phyloP scores from a whole-genome alignment of 2,113 vertebrate species.

The Bombycilla garrulus region DNA sequence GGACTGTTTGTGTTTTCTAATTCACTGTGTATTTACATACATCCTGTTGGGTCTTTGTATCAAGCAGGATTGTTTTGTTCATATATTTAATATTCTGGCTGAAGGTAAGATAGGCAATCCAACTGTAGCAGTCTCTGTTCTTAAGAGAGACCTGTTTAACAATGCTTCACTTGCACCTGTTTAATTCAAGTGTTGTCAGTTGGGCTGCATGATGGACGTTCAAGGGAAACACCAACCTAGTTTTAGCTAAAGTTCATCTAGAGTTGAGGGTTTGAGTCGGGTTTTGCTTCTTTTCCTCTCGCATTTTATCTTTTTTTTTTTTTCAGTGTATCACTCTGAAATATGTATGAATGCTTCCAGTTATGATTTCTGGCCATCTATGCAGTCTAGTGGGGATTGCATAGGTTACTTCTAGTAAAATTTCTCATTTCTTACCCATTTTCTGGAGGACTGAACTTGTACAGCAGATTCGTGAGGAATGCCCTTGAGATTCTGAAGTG shows the following conservation, averaged over 20 bases:
- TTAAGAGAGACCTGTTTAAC: neutral
- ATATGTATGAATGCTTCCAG: constrained; percentile 3
- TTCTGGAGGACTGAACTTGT: neutral
- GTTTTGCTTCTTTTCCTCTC: neutral
- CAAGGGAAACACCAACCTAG: neutral
- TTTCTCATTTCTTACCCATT: neutral
- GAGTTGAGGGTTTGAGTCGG: neutral
- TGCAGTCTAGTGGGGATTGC: constrained; percentile 8
- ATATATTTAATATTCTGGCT: neutral
- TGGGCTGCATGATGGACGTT: neutral
- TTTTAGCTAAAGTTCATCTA: neutral
- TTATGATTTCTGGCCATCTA: constrained; percentile 21
- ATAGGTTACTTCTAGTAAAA: constrained; percentile 20
- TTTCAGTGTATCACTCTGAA: neutral
- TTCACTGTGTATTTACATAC: neutral
- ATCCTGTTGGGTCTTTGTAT: neutral
- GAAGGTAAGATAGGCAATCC: neutral
- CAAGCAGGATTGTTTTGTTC: neutral
- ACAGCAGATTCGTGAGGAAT: neutral
- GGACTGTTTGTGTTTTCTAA: neutral
- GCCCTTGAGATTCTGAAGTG: neutral
- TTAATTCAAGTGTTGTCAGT: neutral
- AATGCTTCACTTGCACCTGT: neutral
- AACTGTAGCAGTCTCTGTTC: neutral
- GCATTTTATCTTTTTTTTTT: neutral